These are phyloP conservation scores for Phenganax stokvisi DNA, from an alignment of 92 coral and sea anemone genomes.

Conservation along the genomic window DNA sequence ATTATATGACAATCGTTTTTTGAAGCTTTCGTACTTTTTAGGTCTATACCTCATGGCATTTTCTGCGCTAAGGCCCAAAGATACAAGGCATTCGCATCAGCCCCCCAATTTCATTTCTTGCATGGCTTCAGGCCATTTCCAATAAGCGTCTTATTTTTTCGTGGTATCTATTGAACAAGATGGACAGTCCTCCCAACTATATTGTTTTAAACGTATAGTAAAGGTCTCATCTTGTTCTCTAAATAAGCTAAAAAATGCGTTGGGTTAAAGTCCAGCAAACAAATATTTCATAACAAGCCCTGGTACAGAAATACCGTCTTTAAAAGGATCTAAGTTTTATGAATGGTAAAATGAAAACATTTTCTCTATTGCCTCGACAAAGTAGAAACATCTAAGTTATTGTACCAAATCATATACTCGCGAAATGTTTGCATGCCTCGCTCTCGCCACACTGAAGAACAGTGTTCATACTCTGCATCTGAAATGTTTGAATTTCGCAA, in stretches of 20 bases:
- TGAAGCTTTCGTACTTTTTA: neutral
- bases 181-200: slow-evolving; percentile 30
- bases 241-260: slow-evolving; percentile 30
- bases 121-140: neutral
- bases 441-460: neutral
- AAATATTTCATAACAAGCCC: slow-evolving; percentile 42
- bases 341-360: neutral
- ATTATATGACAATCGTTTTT: neutral
- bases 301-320: slow-evolving; percentile 36
- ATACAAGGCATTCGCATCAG: slow-evolving; percentile 19
- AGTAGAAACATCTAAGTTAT: slow-evolving; percentile 23
- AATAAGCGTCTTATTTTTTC: slow-evolving; percentile 21
- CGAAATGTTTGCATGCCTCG: slow-evolving; percentile 11
- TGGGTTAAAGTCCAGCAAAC: slow-evolving; percentile 22
- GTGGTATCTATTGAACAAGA: slow-evolving; percentile 33
- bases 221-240: neutral
- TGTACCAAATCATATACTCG: slow-evolving; percentile 20
- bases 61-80: neutral
- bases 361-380: slow-evolving; percentile 23
- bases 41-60: neutral
- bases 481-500: slow-evolving; percentile 11
- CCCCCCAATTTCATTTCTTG: neutral
- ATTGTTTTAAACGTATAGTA: slow-evolving; percentile 32
- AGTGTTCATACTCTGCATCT: slow-evolving; percentile 4
- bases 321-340: slow-evolving; percentile 4